Evolutionary conservation across 2,113 vertebrate species (phyloP).

Genomic region (Pollachius pollachius): DNA sequence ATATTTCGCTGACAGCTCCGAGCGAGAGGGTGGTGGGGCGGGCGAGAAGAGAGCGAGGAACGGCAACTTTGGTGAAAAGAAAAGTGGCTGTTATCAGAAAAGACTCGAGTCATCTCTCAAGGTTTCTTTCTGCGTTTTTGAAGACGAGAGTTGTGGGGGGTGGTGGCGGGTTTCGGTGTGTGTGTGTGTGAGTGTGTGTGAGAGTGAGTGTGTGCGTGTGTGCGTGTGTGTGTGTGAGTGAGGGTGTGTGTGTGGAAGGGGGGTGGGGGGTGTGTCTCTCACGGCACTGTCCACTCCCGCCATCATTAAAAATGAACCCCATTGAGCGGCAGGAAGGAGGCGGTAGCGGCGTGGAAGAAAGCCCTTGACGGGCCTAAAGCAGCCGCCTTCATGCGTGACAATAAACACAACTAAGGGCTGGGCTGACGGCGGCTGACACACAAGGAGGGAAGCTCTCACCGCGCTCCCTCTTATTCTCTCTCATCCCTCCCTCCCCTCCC

Average conservation of each 20-base stretch:
- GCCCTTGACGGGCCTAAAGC: conserved; percentile 62
- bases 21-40: conserved; percentile 13
- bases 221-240: background rate
- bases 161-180: conserved; percentile 20
- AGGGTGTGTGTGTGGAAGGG: conserved; percentile 10
- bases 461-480: background rate
- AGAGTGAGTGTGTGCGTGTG: background rate
- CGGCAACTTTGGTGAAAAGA: conserved; percentile 54
- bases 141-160: conserved; percentile 31
- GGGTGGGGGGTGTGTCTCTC: conserved; percentile 21
- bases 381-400: conserved; percentile 58
- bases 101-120: conserved; percentile 68
- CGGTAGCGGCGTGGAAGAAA: conserved; percentile 54
- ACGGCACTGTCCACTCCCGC: conserved; percentile 49
- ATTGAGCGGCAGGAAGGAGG: conserved; percentile 65
- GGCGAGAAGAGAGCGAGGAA: conserved; percentile 11
- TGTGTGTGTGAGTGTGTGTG: conserved; percentile 22
- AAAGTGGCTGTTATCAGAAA: conserved; percentile 71
- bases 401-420: conserved; percentile 53
- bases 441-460: conserved; percentile 36
- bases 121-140: conserved; percentile 68
- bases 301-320: conserved; percentile 74
- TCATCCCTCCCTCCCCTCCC: too few relatives aligned
- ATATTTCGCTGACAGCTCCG: conserved; percentile 62
- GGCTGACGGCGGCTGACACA: conserved; percentile 50